Evolutionary conservation across 2,888 invertebrate species (phyloP).

Genomic region (Xylocampa areola): DNA sequence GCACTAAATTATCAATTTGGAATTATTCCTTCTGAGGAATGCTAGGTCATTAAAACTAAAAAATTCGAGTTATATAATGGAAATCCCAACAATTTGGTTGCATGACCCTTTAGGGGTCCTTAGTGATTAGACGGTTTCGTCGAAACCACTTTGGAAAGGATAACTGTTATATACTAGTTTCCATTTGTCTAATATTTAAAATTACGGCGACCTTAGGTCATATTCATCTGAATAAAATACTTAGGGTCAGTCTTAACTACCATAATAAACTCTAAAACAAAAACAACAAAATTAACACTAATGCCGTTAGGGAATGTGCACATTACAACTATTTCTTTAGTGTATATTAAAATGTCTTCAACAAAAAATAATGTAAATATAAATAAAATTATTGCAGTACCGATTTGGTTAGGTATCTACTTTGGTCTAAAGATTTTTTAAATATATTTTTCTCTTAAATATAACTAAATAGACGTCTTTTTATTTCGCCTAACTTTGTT

Average conservation of each 20-base stretch:
- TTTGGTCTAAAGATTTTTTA: conserved; percentile 79
- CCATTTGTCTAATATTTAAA: conserved; percentile 53
- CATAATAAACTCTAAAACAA: conserved; percentile 86
- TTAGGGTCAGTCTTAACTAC: conserved; percentile 88
- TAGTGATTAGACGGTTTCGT: conserved; percentile 29
- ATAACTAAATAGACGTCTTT: conserved; percentile 74
- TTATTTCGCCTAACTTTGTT: conserved; percentile 86
- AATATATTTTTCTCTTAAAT: conserved; percentile 38
- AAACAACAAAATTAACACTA: conserved; percentile 86
- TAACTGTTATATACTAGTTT: conserved; percentile 43
- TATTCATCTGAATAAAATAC: conserved; percentile 78
- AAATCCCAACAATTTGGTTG: conserved; percentile 57
- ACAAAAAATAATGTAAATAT: conserved; percentile 82
- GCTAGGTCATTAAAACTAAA: conserved; percentile 82
- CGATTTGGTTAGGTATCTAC: conserved; percentile 88
- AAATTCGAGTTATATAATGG: conserved; percentile 83
- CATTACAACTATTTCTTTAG: conserved; percentile 82
- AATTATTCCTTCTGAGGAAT: conserved; percentile 86
- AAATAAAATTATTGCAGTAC: conserved; percentile 87
- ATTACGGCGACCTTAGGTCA: conserved; percentile 70
- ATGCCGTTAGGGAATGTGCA: conserved; percentile 88
- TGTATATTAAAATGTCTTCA: conserved; percentile 84
- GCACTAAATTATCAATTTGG: conserved; percentile 86
- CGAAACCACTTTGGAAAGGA: conserved; percentile 40
- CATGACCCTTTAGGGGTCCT: conserved; percentile 19